Evolutionary conservation across 2,797 vertebrate genomes (phyloP).

Genomic region (Gambusia yucatana): DNA sequence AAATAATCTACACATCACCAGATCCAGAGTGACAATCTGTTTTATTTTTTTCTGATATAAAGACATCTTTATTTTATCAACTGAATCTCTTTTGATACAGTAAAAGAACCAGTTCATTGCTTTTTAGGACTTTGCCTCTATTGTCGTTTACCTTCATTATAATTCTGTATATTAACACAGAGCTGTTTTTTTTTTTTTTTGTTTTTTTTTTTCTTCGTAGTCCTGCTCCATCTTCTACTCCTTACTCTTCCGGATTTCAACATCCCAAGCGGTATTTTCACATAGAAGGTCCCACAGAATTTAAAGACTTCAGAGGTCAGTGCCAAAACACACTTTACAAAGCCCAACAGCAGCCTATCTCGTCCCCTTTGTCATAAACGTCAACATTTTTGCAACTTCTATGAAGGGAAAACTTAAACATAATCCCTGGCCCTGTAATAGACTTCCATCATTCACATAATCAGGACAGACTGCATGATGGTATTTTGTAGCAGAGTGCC

Average conservation of each 20-base stretch:
- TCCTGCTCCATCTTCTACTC: neutral
- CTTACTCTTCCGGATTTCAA: neutral
- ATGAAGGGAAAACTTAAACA: neutral
- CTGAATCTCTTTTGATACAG: neutral
- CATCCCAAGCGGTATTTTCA: neutral
- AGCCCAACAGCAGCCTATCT: neutral
- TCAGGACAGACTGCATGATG: constrained; percentile 40
- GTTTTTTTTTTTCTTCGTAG: neutral
- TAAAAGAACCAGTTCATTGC: neutral
- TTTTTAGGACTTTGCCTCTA: neutral
- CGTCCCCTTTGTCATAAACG: neutral
- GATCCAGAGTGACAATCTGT: neutral
- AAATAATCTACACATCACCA: neutral
- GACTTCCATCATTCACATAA: constrained; percentile 50
- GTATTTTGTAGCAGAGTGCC: constrained; percentile 19
- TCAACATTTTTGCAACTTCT: neutral
- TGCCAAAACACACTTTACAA: neutral
- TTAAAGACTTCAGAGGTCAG: neutral
- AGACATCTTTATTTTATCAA: neutral
- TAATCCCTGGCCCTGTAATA: constrained; percentile 48
- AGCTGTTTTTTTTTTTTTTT: neutral
- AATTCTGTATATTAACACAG: neutral
- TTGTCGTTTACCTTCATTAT: neutral
- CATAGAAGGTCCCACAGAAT: neutral
- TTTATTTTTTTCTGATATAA: neutral